Percentiles rank a stretch among this genome's conserved stretches.
Evolutionary conservation across 1,140 invertebrate species (phyloP).

Genomic region (Drosophila paulistorum): DNA sequence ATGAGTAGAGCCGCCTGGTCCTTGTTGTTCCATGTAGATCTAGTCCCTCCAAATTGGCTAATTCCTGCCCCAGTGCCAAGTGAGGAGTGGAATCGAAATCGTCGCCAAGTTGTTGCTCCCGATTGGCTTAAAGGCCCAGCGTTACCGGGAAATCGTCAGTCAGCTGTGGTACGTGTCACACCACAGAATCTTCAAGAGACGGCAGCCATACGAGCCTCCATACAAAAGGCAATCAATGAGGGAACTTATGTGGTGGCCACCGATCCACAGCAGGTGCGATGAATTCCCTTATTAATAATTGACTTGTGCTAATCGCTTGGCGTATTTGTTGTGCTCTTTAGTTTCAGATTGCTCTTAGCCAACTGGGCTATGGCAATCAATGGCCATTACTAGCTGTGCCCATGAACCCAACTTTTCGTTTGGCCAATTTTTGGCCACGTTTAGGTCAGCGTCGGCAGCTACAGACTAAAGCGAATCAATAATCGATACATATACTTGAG

Average conservation of each 20-base stretch:
- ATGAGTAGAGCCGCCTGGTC: background rate
- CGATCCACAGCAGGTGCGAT: constrained; percentile 39
- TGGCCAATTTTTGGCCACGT: constrained; percentile 8
- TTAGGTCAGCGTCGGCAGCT: constrained; percentile 1
- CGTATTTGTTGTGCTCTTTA: background rate
- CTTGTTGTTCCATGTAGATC: constrained; percentile 3
- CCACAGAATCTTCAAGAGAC: constrained; percentile 52
- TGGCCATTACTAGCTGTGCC: constrained; percentile 10
- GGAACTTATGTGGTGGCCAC: constrained; percentile 50
- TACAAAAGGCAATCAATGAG: constrained; percentile 62
- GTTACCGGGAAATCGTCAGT: background rate
- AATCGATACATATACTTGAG: background rate
- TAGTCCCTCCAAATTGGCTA: background rate
- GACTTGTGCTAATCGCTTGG: too few species aligned
- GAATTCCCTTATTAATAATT: too few species aligned
- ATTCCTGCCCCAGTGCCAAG: background rate
- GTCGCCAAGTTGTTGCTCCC: constrained; percentile 63
- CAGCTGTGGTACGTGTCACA: constrained; percentile 44
- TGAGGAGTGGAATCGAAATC: background rate
- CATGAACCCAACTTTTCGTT: background rate
- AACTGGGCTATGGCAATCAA: constrained; percentile 6
- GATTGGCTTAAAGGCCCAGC: constrained; percentile 46
- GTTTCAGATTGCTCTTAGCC: constrained; percentile 3
- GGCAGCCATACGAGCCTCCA: constrained; percentile 38
- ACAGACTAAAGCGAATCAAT: background rate